Evolutionary conservation across 2,888 invertebrate species (phyloP), one percentile per base, ranked within the genome.

Genomic region (Chydorus sphaericus): DNA sequence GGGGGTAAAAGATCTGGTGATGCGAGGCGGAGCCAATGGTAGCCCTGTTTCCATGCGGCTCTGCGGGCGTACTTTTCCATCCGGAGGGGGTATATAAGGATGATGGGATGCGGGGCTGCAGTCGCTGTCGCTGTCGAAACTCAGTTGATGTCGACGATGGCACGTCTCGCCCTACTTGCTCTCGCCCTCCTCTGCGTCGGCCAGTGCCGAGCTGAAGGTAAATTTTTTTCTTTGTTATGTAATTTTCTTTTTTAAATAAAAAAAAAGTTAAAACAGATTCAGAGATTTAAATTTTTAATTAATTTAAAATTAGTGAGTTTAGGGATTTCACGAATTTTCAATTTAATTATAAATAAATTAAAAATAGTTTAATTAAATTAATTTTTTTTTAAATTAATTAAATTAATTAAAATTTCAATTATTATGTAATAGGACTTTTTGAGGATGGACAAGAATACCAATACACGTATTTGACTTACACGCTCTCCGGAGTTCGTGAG

Each of bases 391-490:
- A 20, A 1, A 26, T 23, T 1, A 10, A 8, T 48, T 2, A 23
- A 48, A 48, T 7, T 29, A 23, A 23, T 11, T 48, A 20, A n/a
- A n/a, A 16, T 11, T 30, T 30, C 30, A 6, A 36, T 16, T 20
- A 20, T 10, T 33, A 20, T 52, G 50, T 28, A 18, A 2, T 28
- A 52, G 55, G 55, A 36, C n/a, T 55, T 26, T 55, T 55, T 18
- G 55, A 55, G n/a, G 49, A 28, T 28, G 55, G 55, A 10, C 55
- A 55, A 18, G 55, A 55, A 23, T 55, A 55, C 49, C 55, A 55
- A n/a, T 55, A 49, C 48, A 26, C 30, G 26, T 55, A 55, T 16
- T 4, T 48, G 6, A 39, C 55, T 7, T 55, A 23, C 37, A 57
- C 57, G 20, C 16, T 28, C 6, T 28, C 57, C 23, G 57, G 57